Base-by-base conservation (phyloP, 2,888 invertebrate genomes). In the Atethmia centrago region DNA sequence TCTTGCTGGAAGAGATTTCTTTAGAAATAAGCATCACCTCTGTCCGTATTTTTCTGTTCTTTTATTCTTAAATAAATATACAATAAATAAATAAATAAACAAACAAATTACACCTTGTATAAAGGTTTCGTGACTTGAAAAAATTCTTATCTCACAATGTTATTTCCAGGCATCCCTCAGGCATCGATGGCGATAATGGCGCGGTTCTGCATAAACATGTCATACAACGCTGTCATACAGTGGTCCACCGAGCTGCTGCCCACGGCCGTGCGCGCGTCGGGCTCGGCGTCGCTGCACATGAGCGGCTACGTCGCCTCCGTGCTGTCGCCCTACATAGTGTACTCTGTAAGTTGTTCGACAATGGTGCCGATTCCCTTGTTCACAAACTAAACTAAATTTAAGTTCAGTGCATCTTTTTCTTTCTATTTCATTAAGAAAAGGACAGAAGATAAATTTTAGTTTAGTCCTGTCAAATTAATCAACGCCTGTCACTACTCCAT, bases 191-290 rank as follows among this genome's bases (percentile, higher is more conserved):
- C 95, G 8, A 94, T 95, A 79, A 91, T 94, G 89, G 93, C 96
- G 19, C 92, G 96, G 53, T 96, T 96, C 89, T 92, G 90, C 88
- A 93, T 95, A 87, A 96, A 96, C 91, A 96, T 96, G 96, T 88
- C 95, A 66, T 96, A 94, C 92, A 95, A 94, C 89, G 91, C 95
- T 4, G 92, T 91, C 61, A 94, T 96, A 76, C 96, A 96, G 90
- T 96, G 95, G 96, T 91, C 91, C 31, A 93, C 96, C 0, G 96
- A 96, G 90, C 87, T 96, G 87, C 87, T 96, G 85, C 96, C 96
- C 4, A 96, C 96, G 0, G 91, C 92, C 0, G 95, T 94, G 77
- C 88, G 96, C 2, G 95, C 95, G 0, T 93, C 95, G 2, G 96
- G 95, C 71, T 93, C 94, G 25, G 93, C 95, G 36, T 87, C 95